phyloP scores from a whole-genome alignment of 2,888 invertebrate species.

The Scaptomyza flava region DNA sequence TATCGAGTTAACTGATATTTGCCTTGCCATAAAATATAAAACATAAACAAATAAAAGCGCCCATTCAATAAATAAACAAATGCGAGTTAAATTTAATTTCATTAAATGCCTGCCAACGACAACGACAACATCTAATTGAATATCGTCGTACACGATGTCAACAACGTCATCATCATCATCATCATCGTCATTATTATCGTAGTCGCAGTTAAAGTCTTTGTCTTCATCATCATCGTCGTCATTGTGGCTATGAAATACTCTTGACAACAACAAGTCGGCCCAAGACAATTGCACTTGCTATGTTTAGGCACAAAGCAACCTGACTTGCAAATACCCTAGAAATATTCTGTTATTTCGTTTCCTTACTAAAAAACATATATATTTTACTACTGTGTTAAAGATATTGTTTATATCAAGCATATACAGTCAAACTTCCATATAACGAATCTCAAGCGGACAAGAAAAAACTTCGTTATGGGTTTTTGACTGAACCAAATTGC shows the following conservation, averaged over 20 bases:
- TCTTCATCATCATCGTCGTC: background rate
- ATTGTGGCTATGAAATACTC: slow-evolving; percentile 51
- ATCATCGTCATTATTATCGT: background rate
- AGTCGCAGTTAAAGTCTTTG: background rate
- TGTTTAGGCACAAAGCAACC: background rate
- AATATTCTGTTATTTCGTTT: too few relatives aligned
- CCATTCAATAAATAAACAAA: slow-evolving; percentile 69
- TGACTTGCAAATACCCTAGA: slow-evolving; percentile 19
- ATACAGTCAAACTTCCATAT: too few relatives aligned
- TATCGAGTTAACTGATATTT: slow-evolving; percentile 72
- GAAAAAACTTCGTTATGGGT: too few relatives aligned
- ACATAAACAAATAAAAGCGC: slow-evolving; percentile 62
- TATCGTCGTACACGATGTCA: slow-evolving; percentile 56
- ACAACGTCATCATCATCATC: background rate
- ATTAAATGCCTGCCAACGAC: slow-evolving; percentile 56
- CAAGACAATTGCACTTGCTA: slow-evolving; percentile 53
- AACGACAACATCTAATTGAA: slow-evolving; percentile 64
- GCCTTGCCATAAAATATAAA: slow-evolving; percentile 9
- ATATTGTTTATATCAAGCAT: too few relatives aligned
- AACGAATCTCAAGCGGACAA: too few relatives aligned
- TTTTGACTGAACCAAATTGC: too few relatives aligned
- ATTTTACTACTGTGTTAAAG: too few relatives aligned
- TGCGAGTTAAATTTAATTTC: slow-evolving; percentile 72
- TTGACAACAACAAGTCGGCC: slow-evolving; percentile 63
- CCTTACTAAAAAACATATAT: too few relatives aligned